Evolutionary conservation across 1,140 invertebrate genomes (phyloP), one percentile per base, ranked within the genome.

Genomic region (Glomeris maerens): DNA sequence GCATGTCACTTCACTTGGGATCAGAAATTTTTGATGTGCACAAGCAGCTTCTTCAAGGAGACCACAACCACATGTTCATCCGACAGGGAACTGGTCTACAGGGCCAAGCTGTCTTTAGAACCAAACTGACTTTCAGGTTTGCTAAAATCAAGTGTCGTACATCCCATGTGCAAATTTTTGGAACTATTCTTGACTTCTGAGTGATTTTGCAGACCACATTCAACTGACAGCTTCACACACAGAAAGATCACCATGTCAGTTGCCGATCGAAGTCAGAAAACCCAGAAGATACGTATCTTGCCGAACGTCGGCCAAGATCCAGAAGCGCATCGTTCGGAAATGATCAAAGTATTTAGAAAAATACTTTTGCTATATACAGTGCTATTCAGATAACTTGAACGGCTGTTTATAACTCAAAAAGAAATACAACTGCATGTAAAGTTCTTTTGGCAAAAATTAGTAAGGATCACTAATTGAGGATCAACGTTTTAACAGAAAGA

Each of bases 21-120:
- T 82, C 82, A 39, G 95, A 99, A 74, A 91, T 98, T 55, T 98
- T 98, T 66, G 94, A 98, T 64, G 86, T 98, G 0, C 91, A 96
- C 61, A 84, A 86, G 57, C 92, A 97, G 66, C 85, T 88, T 0
- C 65, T 91, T 27, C 81, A 88, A 71, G 86, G 86, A 17, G 89
- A 93, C 64, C 84, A 89, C 69, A 94, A 94, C 67, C 91, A 96
- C 68, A 68, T 96, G 52, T 96, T 91, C 66, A 89, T 98, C 57
- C 77, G 94, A 14, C 93, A 97, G 78, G 93, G 95, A 28, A 93
- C 92, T 0, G 94, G 93, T 77, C 75, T 98, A 2, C 91, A 97
- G 64, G 95, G 93, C 0, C 94, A 98, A 67, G 85, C 90, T 0
- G 88, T 98, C 2, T 98, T 98, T 65, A 75, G 85, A 40, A 96